Conservation (phyloP, 2,888 invertebrate genomes). For the Didymodactylos carnosus region DNA sequence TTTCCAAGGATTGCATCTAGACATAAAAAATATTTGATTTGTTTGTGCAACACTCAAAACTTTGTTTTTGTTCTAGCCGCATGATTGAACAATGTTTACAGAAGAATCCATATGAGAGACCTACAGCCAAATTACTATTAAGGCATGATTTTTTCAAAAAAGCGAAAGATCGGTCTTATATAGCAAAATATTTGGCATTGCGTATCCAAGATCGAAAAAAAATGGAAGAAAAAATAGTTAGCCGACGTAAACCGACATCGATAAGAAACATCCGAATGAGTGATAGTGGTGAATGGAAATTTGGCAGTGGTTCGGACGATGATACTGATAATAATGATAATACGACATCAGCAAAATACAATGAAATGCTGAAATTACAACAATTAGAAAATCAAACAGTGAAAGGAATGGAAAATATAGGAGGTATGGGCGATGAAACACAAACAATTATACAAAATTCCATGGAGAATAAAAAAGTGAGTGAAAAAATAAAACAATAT, state of each 20-base stretch:
- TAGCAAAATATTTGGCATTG: slow-evolving; percentile 9
- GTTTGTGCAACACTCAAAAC: too few species aligned
- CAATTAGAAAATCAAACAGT: neutral
- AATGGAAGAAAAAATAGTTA: slow-evolving; percentile 4
- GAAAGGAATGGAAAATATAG: neutral
- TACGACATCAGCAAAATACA: neutral
- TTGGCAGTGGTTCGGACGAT: slow-evolving; percentile 1
- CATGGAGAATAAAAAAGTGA: too few species aligned
- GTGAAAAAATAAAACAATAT: too few species aligned
- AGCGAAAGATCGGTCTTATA: slow-evolving; percentile 12
- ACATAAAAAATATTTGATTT: too few species aligned
- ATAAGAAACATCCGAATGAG: slow-evolving; percentile 1
- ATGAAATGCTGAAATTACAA: neutral
- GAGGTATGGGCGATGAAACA: too few species aligned
- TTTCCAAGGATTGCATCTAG: too few species aligned
- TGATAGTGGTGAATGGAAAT: slow-evolving; percentile 13
- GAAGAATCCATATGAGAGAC: slow-evolving; percentile 14
- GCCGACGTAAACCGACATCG: slow-evolving; percentile 1
- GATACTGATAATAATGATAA: neutral
- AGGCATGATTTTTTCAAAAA: slow-evolving; percentile 79
- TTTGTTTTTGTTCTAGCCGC: too few species aligned
- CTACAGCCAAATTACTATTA: slow-evolving; percentile 33
- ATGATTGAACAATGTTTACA: slow-evolving; percentile 82
- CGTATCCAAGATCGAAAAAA: slow-evolving; percentile 8
- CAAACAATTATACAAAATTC: too few species aligned